A percentile compares a stretch with the other conserved stretches of the same genome.
These are phyloP conservation scores for Rhinatrema bivittatum DNA, from an alignment of 2,797 vertebrate genomes.

Conservation along the genomic window DNA sequence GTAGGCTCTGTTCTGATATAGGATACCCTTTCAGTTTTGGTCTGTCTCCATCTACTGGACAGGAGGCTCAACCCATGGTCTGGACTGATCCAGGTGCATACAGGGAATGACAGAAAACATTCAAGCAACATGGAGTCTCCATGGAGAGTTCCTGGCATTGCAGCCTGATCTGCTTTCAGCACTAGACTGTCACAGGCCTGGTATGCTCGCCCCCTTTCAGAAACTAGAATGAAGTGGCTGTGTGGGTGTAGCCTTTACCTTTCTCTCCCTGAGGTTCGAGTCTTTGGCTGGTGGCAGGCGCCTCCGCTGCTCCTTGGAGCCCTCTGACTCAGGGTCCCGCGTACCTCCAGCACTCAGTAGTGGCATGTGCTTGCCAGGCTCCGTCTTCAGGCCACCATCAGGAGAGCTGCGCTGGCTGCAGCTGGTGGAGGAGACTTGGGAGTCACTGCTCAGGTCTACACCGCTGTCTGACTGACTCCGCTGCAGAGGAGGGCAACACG, in stretches of 20 bases:
- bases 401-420: constrained; percentile 59
- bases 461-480: constrained; percentile 61
- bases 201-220: too few relatives aligned
- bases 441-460: constrained; percentile 58
- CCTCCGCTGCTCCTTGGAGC: constrained; percentile 31
- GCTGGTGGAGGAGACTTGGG: constrained; percentile 55
- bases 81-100: too few relatives aligned
- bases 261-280: constrained; percentile 25
- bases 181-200: too few relatives aligned
- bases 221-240: too few relatives aligned
- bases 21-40: too few relatives aligned
- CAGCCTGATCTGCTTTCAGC: too few relatives aligned
- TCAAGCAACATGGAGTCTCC: too few relatives aligned
- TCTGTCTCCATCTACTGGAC: too few relatives aligned
- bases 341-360: constrained; percentile 20
- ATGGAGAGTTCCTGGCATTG: too few relatives aligned
- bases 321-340: constrained; percentile 29
- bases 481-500: constrained; percentile 19
- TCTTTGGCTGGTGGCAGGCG: constrained; percentile 16
- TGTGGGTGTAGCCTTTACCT: constrained; percentile 20
- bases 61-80: too few relatives aligned
- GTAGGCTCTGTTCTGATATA: too few relatives aligned
- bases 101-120: too few relatives aligned
- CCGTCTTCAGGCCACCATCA: constrained; percentile 49
- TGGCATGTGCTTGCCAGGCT: constrained; percentile 2